A percentile compares a stretch with the other conserved stretches of the same genome.
Evolutionary conservation across 37 sponge, comb jelly and placozoan species (phyloP).

Genomic region (Ephydatia muelleri): DNA sequence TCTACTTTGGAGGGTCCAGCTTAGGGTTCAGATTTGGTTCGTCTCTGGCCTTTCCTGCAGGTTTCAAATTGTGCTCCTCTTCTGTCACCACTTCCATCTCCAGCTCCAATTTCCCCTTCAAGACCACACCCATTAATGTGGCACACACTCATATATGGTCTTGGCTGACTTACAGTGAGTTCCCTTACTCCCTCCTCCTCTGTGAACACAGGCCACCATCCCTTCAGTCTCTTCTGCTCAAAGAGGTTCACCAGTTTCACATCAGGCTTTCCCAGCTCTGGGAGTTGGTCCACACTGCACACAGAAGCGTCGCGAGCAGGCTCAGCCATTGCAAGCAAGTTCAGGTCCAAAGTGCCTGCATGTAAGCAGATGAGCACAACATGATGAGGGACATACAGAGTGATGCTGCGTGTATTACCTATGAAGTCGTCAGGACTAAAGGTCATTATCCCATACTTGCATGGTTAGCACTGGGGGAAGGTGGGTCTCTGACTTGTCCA

Average conservation of each 20-base stretch:
- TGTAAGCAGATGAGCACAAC: neutral
- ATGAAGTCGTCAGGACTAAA: conserved; percentile 83
- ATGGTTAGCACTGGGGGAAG: conserved; percentile 52
- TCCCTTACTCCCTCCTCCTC: conserved; percentile 59
- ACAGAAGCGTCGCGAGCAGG: conserved; percentile 89
- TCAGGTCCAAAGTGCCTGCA: neutral
- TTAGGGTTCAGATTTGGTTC: conserved; percentile 95
- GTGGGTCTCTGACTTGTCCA: conserved; percentile 70
- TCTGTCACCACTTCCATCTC: conserved; percentile 92
- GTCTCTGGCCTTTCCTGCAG: conserved; percentile 88
- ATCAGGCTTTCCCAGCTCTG: too few relatives aligned
- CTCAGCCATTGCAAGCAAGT: neutral
- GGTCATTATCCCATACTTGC: conserved; percentile 92
- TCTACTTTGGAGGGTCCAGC: conserved; percentile 91
- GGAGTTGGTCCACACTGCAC: too few relatives aligned
- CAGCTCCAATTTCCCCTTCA: conserved; percentile 94
- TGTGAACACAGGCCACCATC: too few relatives aligned
- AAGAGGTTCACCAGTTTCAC: too few relatives aligned
- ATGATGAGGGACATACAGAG: neutral
- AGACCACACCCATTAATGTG: neutral
- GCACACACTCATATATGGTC: neutral
- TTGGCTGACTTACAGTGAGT: conserved; percentile 57
- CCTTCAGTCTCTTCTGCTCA: too few relatives aligned
- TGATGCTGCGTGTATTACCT: conserved; percentile 23
- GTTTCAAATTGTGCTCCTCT: conserved; percentile 81